Percentiles rank a stretch among this genome's conserved stretches.
Conservation (phyloP, 1,140 invertebrate genomes). For the Campoletis sonorensis region DNA sequence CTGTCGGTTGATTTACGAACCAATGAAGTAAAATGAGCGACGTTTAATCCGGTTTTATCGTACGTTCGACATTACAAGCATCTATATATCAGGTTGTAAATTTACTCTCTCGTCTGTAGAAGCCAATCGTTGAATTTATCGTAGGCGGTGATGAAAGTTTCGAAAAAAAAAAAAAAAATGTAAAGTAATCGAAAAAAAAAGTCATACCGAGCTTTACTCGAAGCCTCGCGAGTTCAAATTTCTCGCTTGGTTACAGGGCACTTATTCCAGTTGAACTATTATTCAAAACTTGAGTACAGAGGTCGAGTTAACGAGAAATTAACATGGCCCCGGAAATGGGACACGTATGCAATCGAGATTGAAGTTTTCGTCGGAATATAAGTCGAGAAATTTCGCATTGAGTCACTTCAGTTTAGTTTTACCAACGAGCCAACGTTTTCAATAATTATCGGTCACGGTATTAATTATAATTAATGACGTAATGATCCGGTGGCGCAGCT, state of each 20-base stretch:
- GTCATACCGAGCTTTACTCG: background rate
- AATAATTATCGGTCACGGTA: constrained; percentile 9
- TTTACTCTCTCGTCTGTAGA: background rate
- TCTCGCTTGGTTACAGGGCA: background rate
- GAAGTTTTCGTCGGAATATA: background rate
- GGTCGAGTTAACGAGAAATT: background rate
- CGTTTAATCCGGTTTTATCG: constrained; percentile 44
- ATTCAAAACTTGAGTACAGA: background rate
- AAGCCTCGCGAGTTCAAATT: background rate
- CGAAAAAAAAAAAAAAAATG: background rate
- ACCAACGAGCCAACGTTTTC: background rate
- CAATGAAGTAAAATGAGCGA: constrained; percentile 44
- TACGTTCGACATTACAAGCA: constrained; percentile 44
- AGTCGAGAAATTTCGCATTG: background rate
- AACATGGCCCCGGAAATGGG: background rate
- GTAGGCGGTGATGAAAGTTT: background rate
- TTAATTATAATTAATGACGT: constrained; percentile 31
- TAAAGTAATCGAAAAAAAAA: background rate
- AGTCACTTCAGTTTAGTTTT: background rate
- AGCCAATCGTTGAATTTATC: constrained; percentile 12
- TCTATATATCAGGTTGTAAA: constrained; percentile 44
- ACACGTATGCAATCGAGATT: background rate
- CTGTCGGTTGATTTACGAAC: constrained; percentile 37
- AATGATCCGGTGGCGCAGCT: background rate
- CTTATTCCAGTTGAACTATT: constrained; percentile 8